A percentile compares a stretch with the other conserved stretches of the same genome.
phyloP scores from a whole-genome alignment of 1,140 invertebrate genomes.

The Watersipora subatra region DNA sequence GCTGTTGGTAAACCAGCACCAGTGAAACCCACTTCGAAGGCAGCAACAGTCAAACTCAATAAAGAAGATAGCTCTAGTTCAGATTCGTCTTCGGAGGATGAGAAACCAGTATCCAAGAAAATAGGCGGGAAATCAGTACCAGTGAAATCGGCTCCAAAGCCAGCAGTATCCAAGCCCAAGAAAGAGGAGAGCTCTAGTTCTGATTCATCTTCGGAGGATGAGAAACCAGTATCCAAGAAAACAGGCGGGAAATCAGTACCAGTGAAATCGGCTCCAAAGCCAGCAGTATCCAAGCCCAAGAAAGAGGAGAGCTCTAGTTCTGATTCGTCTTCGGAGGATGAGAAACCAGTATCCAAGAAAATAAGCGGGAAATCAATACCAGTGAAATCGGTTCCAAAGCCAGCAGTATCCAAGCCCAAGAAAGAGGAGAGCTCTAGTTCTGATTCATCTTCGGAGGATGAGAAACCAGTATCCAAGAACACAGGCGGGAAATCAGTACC shows the following conservation, averaged over 20 bases:
- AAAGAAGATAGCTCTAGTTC: not conserved
- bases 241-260: not conserved
- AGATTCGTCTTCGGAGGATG: not conserved
- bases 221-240: not conserved
- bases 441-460: not conserved
- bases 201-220: not conserved
- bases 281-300: too few species aligned
- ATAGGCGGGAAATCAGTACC: not conserved
- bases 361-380: too few species aligned
- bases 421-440: not conserved
- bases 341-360: too few species aligned
- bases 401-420: not conserved
- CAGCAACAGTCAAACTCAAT: not conserved
- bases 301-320: too few species aligned
- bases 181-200: not conserved
- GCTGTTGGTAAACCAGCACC: not conserved
- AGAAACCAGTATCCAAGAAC: not conserved
- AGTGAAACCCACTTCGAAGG: not conserved
- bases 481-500: not conserved
- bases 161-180: not conserved
- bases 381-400: not conserved
- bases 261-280: not conserved
- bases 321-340: too few species aligned
- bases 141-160: not conserved
- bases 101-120: not conserved